Percentiles rank a stretch among this genome's conserved stretches.
These are phyloP conservation scores for Neofelis nebulosa DNA, from an alignment of 2,113 vertebrate species.

Conservation along the genomic window DNA sequence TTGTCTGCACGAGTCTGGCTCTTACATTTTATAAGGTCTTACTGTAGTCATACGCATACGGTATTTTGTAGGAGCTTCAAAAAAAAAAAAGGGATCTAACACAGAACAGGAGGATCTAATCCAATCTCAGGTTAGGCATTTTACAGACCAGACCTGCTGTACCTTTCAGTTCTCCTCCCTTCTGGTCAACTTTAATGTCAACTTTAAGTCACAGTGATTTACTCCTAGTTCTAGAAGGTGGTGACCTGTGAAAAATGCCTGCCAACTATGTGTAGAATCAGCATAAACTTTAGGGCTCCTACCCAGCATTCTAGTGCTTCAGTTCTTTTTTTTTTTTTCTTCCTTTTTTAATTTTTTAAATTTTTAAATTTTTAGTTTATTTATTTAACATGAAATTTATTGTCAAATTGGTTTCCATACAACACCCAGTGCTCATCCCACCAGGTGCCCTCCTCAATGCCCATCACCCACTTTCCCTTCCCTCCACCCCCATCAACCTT, in stretches of 20 bases:
- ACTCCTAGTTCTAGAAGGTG: neutral
- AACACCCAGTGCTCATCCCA: too few species aligned
- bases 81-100: neutral
- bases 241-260: neutral
- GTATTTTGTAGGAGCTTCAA: neutral
- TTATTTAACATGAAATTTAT: neutral
- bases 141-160: neutral
- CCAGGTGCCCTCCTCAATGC: too few species aligned
- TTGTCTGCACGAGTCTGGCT: neutral
- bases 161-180: neutral
- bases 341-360: neutral
- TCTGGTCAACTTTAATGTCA: neutral
- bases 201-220: neutral
- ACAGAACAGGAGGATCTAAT: neutral
- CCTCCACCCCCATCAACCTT: too few species aligned
- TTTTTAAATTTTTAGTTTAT: neutral
- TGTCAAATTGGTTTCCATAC: too few species aligned
- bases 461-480: too few species aligned
- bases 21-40: neutral
- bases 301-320: neutral
- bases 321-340: neutral
- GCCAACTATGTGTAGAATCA: neutral
- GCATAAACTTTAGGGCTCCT: neutral
- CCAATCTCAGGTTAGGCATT: neutral
- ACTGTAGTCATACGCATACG: neutral